Conservation (phyloP, 2,113 vertebrate genomes). For the Trogon surrucura region DNA sequence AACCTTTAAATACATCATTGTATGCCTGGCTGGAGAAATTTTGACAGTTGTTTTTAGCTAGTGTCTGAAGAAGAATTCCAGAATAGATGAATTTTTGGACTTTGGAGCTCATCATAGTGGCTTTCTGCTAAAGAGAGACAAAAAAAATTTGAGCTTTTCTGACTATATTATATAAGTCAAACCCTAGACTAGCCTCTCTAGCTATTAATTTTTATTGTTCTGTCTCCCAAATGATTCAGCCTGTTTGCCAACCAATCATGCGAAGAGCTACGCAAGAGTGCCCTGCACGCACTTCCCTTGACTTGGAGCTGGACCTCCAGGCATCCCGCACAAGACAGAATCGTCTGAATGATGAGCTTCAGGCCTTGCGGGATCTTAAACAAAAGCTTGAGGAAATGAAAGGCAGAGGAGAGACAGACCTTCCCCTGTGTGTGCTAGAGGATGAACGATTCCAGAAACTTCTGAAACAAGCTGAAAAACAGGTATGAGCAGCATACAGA, state of each 20-base stretch:
- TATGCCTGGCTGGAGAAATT: neutral
- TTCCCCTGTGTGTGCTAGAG: slow-evolving; percentile 76
- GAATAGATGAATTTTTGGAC: neutral
- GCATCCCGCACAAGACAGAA: slow-evolving; percentile 81
- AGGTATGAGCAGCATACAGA: slow-evolving; percentile 63
- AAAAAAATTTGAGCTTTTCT: neutral
- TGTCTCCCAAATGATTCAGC: slow-evolving; percentile 37
- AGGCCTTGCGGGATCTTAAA: slow-evolving; percentile 77
- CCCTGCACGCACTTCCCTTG: slow-evolving; percentile 80
- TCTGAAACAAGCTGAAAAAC: slow-evolving; percentile 81
- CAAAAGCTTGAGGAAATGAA: slow-evolving; percentile 82
- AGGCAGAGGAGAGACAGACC: slow-evolving; percentile 75
- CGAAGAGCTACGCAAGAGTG: slow-evolving; percentile 63
- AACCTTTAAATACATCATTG: neutral
- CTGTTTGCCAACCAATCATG: slow-evolving; percentile 73
- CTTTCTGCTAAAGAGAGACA: neutral
- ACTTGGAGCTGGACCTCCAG: slow-evolving; percentile 88
- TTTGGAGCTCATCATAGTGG: neutral
- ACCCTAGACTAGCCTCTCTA: neutral
- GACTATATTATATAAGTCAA: neutral
- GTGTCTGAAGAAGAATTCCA: neutral
- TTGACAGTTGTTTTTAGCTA: neutral
- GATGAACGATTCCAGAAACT: slow-evolving; percentile 84
- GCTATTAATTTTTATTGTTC: neutral
- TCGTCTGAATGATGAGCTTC: slow-evolving; percentile 83